Conservation (phyloP, 2,888 invertebrate species). For the Habrosyne pyritoides region DNA sequence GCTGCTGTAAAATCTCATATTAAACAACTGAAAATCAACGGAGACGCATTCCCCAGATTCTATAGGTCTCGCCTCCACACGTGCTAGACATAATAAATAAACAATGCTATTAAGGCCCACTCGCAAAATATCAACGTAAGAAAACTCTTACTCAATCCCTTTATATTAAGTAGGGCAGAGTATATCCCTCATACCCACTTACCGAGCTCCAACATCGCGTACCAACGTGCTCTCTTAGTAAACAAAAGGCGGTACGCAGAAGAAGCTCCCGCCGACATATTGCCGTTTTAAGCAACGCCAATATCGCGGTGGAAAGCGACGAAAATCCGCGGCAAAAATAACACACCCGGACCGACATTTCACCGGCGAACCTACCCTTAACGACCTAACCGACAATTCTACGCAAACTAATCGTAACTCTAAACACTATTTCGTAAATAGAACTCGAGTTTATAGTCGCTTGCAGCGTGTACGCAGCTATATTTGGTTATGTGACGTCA, state of each 20-base stretch:
- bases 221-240: conserved; percentile 44
- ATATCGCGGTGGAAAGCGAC: conserved; percentile 60
- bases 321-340: conserved; percentile 79
- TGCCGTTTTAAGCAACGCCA: conserved; percentile 78
- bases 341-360: conserved; percentile 70
- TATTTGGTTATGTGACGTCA: conserved; percentile 76
- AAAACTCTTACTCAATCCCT: background rate
- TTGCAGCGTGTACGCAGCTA: conserved; percentile 49
- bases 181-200: background rate
- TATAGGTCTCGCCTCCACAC: background rate
- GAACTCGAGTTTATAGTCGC: conserved; percentile 37
- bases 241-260: conserved; percentile 57
- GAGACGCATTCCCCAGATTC: background rate
- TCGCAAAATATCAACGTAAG: background rate
- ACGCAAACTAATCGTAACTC: conserved; percentile 35
- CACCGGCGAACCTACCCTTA: conserved; percentile 30
- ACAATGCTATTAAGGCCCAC: background rate
- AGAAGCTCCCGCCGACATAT: conserved; percentile 48
- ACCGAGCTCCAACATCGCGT: conserved; percentile 15
- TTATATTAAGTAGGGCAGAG: background rate
- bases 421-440: conserved; percentile 19
- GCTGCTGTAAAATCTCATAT: background rate
- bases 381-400: conserved; percentile 34
- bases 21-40: background rate
- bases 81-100: background rate